Evolutionary conservation across 2,797 vertebrate genomes (phyloP), one percentile per base, ranked within the genome.

Genomic region (Tapirus indicus): DNA sequence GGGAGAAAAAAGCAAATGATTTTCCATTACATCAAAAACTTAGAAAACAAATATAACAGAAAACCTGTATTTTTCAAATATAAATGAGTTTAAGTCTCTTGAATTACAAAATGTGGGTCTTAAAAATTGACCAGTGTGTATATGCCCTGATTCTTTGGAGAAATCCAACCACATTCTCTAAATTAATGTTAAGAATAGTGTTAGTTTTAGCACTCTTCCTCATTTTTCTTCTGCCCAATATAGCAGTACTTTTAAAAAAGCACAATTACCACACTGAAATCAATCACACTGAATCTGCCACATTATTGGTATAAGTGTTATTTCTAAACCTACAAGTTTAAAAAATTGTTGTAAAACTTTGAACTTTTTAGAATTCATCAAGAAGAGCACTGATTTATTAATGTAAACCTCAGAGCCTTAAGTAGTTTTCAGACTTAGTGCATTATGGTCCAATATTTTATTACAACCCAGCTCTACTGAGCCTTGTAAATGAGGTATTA

Each of bases 121-220:
- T 95, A 84, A 92, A 97, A 96, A 68, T 88, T 97, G 35, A 62
- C 72, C n/a, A 64, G 5, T 82, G 7, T 84, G 62, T 68, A 58
- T 68, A 64, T 87, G 11, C 20, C 41, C 58, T 68, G 35, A 86
- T 94, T 96, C 89, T 95, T 85, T 82, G 52, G 60, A 82, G 89
- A 90, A 89, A 54, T 69, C 64, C 74, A 78, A 13, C 69, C 77
- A 62, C 21, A 69, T 64, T 89, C 66, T 82, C 91, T 94, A 83
- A 85, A 97, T 94, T 94, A 96, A 92, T 95, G 96, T 90, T 84
- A 94, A 95, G 89, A 96, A 87, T 95, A 94, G 96, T 91, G 77
- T 96, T 97, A 72, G 49, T 79, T 96, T 89, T 84, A 95, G 32
- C 32, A 9, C 32, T 75, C 85, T 47, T 94, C 58, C 62, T 95